Conservation (phyloP, 2,888 invertebrate genomes). For the Bruchidius siliquastri region DNA sequence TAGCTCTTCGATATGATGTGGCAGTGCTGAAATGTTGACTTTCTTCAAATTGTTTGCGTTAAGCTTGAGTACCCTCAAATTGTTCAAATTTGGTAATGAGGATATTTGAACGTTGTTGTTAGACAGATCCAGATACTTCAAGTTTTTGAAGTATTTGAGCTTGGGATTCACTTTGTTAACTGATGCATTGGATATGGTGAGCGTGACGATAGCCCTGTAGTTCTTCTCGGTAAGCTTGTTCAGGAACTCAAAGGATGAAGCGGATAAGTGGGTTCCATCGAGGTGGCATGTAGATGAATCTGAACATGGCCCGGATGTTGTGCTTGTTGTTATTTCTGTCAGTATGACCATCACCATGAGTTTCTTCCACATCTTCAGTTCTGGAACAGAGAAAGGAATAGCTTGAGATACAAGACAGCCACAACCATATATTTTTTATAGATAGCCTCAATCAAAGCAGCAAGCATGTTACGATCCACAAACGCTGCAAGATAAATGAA, state of each 20-base stretch:
- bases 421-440: no score
- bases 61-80: constrained; percentile 37
- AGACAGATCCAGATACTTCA: constrained; percentile 37
- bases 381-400: constrained; percentile 25
- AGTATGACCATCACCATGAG: constrained; percentile 19
- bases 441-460: no score
- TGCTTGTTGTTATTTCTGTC: constrained; percentile 1
- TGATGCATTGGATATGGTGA: constrained; percentile 34
- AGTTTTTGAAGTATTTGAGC: constrained; percentile 38
- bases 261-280: constrained; percentile 65
- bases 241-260: constrained; percentile 68
- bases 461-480: no score
- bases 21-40: constrained; percentile 34
- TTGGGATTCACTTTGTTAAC: constrained; percentile 36
- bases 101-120: constrained; percentile 31
- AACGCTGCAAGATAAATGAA: no score
- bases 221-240: constrained; percentile 53
- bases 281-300: constrained; percentile 54
- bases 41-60: constrained; percentile 36
- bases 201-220: constrained; percentile 30
- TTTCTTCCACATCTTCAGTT: constrained; percentile 27
- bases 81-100: constrained; percentile 30
- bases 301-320: constrained; percentile 43
- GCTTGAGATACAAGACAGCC: neutral
- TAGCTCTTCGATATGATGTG: constrained; percentile 42